Evolutionary conservation across 2,888 invertebrate genomes (phyloP), one percentile per base, ranked within the genome.

Genomic region (Hylaea fasciaria): DNA sequence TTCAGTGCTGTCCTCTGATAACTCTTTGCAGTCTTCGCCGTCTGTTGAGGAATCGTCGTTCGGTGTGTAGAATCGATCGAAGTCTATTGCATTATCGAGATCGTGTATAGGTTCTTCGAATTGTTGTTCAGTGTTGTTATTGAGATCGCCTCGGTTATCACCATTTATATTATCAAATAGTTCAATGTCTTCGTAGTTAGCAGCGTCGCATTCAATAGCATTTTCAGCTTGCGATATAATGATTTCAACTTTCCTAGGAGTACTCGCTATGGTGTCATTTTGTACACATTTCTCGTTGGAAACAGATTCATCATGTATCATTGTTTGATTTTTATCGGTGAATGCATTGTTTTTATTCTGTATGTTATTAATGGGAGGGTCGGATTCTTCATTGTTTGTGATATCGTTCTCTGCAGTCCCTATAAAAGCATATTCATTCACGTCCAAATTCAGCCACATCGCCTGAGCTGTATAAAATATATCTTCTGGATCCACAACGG

Each of bases 401-500:
- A 29, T 17, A 29, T 46, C 12, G 28, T 52, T 50, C 11, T 37
- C 47, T 16, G 45, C 12, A 17, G 13, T 22, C 11, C 11, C 14
- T 3, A 51, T 41, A 28, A 58, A 53, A 22, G 28, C n/a, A n/a
- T 52, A 46, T 11, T 65, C 57, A 9, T 28, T 53, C 49, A 48
- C 49, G 10, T 63, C 48, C 8, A 22, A 12, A 39, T 70, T 67
- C 2, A 52, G 39, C 85, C 85, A 88, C 14, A 82, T 55, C 41
- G 73, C 63, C 8, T 71, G 54, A 11, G 91, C 80, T 0, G 91
- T 91, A 47, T 71, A 86, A 16, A 92, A 57, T 57, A 91, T 87
- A 70, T 92, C 91, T 74, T 90, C 91, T 17, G 60, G 66, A 63
- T 92, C 91, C 0, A 81, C 89, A 0, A 92, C 80, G 10, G 91